Percentiles rank a stretch among this genome's conserved stretches.
phyloP scores from a whole-genome alignment of 2,797 vertebrate species.

The Alfaro cultratus region DNA sequence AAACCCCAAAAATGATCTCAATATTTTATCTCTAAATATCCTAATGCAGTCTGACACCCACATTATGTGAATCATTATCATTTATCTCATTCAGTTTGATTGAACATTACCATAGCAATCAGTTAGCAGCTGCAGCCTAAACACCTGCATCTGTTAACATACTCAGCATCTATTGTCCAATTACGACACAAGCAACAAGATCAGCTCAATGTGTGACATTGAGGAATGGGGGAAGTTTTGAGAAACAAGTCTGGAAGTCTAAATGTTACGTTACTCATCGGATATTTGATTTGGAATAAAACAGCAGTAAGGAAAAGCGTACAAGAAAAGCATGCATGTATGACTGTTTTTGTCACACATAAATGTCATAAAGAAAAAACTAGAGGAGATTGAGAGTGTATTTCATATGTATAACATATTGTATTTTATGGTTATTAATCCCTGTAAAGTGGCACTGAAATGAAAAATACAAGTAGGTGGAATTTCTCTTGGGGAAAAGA shows the following conservation, averaged over 20 bases:
- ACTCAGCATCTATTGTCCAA: conserved; percentile 1
- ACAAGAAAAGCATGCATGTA: background rate
- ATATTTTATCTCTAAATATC: background rate
- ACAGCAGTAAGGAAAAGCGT: background rate
- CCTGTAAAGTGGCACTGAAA: background rate
- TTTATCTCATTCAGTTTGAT: background rate
- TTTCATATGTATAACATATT: background rate
- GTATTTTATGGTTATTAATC: background rate
- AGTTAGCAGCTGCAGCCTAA: conserved; percentile 1
- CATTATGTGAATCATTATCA: conserved; percentile 5
- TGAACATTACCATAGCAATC: conserved; percentile 17
- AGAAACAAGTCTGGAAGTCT: background rate
- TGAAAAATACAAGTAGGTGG: background rate
- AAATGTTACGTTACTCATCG: background rate
- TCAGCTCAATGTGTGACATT: too few relatives aligned
- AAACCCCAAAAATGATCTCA: background rate
- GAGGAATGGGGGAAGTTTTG: background rate
- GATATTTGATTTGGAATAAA: background rate
- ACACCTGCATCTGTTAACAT: conserved; percentile 5
- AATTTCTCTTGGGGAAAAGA: background rate
- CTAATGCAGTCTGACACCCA: background rate
- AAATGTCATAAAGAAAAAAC: background rate
- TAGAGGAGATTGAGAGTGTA: background rate
- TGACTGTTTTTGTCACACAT: background rate
- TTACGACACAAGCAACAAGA: too few relatives aligned